Conservation (phyloP, 1,140 invertebrate species). For the Polypedilum vanderplanki region DNA sequence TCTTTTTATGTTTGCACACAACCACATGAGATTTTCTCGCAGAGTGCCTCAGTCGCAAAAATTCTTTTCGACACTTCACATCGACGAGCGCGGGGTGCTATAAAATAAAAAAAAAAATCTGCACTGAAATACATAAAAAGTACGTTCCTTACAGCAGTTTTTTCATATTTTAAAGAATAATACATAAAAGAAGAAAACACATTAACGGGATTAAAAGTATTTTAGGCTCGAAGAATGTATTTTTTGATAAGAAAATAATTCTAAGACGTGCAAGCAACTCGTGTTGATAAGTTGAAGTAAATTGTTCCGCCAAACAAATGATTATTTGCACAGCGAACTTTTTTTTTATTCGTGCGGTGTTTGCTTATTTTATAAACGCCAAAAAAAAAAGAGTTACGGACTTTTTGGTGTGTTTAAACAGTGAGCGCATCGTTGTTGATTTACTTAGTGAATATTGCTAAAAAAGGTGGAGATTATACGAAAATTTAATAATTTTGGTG, state of each 20-base stretch:
- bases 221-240: background rate
- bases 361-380: too few species aligned
- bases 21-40: background rate
- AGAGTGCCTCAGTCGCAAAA: background rate
- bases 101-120: too few species aligned
- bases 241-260: too few species aligned
- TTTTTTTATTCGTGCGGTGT: background rate
- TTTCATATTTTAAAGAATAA: background rate
- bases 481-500: too few species aligned
- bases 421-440: too few species aligned
- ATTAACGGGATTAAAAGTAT: background rate
- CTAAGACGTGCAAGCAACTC: background rate
- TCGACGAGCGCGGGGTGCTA: background rate
- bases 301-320: too few species aligned
- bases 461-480: too few species aligned
- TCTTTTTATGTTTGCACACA: too few species aligned
- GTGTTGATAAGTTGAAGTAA: background rate
- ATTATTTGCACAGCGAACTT: too few species aligned
- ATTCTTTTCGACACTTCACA: background rate
- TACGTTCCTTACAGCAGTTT: background rate
- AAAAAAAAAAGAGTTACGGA: too few species aligned
- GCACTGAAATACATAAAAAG: too few species aligned
- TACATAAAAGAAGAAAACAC: background rate
- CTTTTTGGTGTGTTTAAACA: background rate
- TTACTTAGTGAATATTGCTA: too few species aligned